phyloP scores from a whole-genome alignment of 2,888 invertebrate genomes.

The Thymelicus acteon region DNA sequence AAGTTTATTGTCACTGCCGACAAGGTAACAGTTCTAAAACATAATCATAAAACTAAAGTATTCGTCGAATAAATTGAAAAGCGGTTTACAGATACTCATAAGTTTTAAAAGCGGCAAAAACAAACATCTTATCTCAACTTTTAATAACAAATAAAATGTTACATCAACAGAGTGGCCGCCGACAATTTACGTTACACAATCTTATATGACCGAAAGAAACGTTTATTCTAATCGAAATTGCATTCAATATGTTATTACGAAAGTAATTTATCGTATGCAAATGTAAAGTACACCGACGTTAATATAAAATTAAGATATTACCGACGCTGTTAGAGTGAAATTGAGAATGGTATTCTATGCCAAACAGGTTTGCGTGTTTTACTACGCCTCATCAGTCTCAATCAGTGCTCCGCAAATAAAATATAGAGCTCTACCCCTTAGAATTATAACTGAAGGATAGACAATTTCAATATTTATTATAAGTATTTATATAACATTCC shows the following conservation, averaged over 20 bases:
- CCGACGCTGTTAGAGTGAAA: conserved; percentile 5
- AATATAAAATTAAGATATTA: conserved; percentile 8
- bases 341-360: conserved; percentile 9
- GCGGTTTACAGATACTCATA: too few species aligned
- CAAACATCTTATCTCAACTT: not conserved
- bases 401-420: too few species aligned
- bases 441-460: too few species aligned
- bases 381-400: not conserved
- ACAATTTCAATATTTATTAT: too few species aligned
- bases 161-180: conserved; percentile 5
- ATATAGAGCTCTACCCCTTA: too few species aligned
- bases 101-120: not conserved
- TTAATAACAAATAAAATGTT: conserved; percentile 8
- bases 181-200: conserved; percentile 24
- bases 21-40: too few species aligned
- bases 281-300: conserved; percentile 27
- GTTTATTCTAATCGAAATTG: conserved; percentile 25
- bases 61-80: not conserved
- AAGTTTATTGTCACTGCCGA: too few species aligned
- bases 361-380: not conserved
- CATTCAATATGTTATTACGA: conserved; percentile 31
- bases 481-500: too few species aligned
- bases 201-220: conserved; percentile 14
- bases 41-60: not conserved
- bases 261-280: conserved; percentile 33